Evolutionary conservation across 2,888 invertebrate genomes (phyloP), one percentile per base, ranked within the genome.

Genomic region (Ennomos fuscantarius): DNA sequence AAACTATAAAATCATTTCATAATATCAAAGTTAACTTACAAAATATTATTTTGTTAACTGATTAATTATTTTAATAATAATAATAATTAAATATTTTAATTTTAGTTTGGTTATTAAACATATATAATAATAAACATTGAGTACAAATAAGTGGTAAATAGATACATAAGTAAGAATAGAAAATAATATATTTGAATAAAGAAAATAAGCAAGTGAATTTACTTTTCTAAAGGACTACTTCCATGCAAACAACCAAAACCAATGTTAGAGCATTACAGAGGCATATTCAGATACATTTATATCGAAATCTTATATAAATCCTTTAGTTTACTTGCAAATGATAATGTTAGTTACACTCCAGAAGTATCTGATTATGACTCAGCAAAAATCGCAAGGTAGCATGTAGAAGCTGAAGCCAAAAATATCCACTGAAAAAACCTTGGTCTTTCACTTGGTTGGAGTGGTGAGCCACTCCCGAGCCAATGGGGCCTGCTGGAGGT

Each of bases 361-460:
- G n/a, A 48, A 33, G 40, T 62, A 76, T 76, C 68, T 65, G 65
- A 55, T 70, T 69, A 74, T 70, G 73, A 73, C 39, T 57, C 49
- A 58, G 69, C 74, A 86, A 89, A 89, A 90, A 90, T 89, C 88
- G 89, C 89, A 89, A 89, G 79, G 76, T 82, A 78, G 84, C 87
- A 84, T 81, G 69, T 71, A 70, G 68, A 77, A 89, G 87, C 86
- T 65, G 63, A 84, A 88, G 85, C 84, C 73, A 72, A 69, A 72
- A 78, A 74, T 69, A 77, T 71, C 74, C 70, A 70, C 67, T 73
- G 74, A 79, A 76, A 79, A 86, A 92, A 93, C 93, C 93, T 93
- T 93, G 93, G 93, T 93, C 92, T 93, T 93, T 93, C 87, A 88
- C 92, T 92, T 92, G 92, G 75, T 85, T 87, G 81, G 79, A 77